Evolutionary conservation across 2,888 invertebrate species (phyloP).

Genomic region (Andricus quercusramuli): DNA sequence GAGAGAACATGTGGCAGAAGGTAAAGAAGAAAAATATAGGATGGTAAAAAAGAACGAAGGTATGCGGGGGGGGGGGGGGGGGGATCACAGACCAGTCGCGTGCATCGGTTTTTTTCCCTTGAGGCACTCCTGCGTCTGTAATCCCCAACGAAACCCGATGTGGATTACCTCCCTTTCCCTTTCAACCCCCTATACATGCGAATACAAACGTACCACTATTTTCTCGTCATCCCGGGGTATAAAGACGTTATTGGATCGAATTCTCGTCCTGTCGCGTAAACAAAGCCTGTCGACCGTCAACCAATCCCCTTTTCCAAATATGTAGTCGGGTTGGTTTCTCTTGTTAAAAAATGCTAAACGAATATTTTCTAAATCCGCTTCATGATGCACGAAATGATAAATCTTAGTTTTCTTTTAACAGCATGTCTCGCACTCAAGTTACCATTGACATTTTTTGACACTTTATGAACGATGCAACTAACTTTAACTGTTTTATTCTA

Average conservation of each 20-base stretch:
- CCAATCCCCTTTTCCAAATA: conserved; percentile 6
- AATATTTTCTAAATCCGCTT: too few relatives aligned
- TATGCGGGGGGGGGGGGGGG: conserved; percentile 32
- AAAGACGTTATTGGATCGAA: conserved; percentile 66
- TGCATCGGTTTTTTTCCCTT: conserved; percentile 54
- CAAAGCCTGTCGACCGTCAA: conserved; percentile 42
- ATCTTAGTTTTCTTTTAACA: too few relatives aligned
- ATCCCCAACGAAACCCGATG: conserved; percentile 59
- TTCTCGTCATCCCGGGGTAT: conserved; percentile 56
- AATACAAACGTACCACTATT: conserved; percentile 50
- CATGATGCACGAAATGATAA: too few relatives aligned
- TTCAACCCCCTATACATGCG: conserved; percentile 39
- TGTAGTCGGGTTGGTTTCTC: background rate
- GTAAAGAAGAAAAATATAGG: conserved; percentile 44
- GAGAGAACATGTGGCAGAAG: conserved; percentile 35
- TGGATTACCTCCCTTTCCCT: conserved; percentile 54
- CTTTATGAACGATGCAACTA: too few relatives aligned
- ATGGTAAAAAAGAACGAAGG: conserved; percentile 41
- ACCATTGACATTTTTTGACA: too few relatives aligned
- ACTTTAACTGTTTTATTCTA: too few relatives aligned
- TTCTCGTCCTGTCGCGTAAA: conserved; percentile 57
- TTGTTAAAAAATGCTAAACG: conserved; percentile 2
- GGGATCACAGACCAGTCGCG: conserved; percentile 50
- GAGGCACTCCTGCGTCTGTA: conserved; percentile 51
- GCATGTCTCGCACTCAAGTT: too few relatives aligned